Percentiles rank a stretch among this genome's conserved stretches.
Conservation (phyloP, 2,113 vertebrate genomes). For the Perca fluviatilis region DNA sequence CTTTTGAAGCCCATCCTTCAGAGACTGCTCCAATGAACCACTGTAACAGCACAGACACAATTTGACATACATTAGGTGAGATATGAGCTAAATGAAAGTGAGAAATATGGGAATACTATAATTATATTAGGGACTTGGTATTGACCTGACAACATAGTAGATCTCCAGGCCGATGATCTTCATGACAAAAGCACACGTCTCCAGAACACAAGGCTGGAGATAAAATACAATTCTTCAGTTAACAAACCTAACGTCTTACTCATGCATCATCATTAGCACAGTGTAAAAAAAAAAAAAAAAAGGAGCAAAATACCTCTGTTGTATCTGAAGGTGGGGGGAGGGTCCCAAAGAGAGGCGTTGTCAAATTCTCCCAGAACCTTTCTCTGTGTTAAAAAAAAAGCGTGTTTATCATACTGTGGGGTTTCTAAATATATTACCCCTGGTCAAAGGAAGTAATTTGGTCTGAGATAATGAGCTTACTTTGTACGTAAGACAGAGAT, state of each 20-base stretch:
- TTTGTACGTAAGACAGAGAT: conserved; percentile 95
- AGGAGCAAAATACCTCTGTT: conserved; percentile 88
- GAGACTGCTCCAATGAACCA: conserved; percentile 92
- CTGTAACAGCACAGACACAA: conserved; percentile 71
- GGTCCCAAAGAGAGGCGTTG: conserved; percentile 91
- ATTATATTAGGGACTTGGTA: neutral
- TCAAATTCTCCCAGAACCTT: conserved; percentile 97
- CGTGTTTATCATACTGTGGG: neutral
- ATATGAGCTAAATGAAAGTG: neutral
- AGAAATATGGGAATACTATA: neutral
- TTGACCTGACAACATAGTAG: conserved; percentile 95
- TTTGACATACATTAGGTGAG: neutral
- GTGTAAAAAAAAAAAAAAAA: neutral
- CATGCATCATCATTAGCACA: neutral
- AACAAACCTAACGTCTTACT: neutral
- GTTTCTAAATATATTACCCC: neutral
- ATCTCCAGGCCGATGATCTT: conserved; percentile 98
- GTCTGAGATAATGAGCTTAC: conserved; percentile 70
- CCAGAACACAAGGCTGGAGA: conserved; percentile 92
- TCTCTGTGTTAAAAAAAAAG: conserved; percentile 82
- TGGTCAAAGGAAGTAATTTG: neutral
- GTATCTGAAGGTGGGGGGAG: conserved; percentile 91
- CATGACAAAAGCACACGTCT: conserved; percentile 98
- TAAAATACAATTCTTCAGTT: neutral
- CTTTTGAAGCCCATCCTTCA: conserved; percentile 92